Percentiles rank a stretch among this genome's conserved stretches.
These are phyloP conservation scores for Steatornis caripensis DNA, from an alignment of 2,113 vertebrate species.

Conservation along the genomic window DNA sequence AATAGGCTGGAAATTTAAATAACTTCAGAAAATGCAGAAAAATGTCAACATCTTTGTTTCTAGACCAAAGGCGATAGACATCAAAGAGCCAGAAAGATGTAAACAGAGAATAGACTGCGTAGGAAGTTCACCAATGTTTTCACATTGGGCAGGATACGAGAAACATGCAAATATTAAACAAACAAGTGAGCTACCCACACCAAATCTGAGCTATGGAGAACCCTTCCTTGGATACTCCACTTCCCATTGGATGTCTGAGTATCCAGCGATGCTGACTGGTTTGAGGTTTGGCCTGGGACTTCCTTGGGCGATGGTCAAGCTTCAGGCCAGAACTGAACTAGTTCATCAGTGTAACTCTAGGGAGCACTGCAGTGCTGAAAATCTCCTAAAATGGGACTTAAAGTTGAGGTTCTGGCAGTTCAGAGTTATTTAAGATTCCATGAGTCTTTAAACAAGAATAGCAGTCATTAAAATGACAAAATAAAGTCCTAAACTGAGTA, in stretches of 20 bases:
- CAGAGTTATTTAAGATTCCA: background rate
- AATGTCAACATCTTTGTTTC: background rate
- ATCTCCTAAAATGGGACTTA: background rate
- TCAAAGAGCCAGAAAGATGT: background rate
- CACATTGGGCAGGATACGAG: no score
- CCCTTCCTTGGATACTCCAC: background rate
- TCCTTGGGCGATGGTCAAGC: background rate
- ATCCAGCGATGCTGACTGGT: background rate
- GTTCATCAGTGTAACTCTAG: background rate
- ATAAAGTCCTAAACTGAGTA: background rate
- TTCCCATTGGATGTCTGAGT: background rate
- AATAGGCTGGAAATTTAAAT: background rate
- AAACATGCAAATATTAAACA: background rate
- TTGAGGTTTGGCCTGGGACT: background rate
- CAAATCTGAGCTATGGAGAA: background rate
- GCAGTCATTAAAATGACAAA: slow-evolving; percentile 2
- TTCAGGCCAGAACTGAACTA: background rate
- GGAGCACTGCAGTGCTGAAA: slow-evolving; percentile 3
- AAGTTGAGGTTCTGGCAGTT: background rate
- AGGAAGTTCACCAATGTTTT: background rate
- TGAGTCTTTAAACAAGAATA: background rate
- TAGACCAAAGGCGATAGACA: background rate
- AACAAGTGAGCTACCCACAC: background rate
- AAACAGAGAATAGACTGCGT: background rate
- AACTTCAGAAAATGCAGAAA: background rate